Base-by-base conservation (phyloP, 2,113 vertebrate species). In the Nansenia antarctica region DNA sequence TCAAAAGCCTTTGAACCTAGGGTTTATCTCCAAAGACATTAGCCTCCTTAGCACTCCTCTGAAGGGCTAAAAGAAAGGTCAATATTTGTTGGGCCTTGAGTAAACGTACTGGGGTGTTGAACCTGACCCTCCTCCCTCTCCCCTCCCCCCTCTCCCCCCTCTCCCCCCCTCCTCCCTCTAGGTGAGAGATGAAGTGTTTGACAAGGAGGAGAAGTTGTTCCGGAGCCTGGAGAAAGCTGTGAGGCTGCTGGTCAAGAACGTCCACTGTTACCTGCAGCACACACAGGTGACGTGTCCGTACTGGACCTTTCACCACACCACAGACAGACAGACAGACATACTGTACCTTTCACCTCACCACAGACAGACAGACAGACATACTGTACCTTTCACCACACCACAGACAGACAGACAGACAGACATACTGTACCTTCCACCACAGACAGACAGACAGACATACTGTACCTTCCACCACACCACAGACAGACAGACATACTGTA, bases 171-270 rank as follows among this genome's bases (percentile, higher is more conserved):
- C 71, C 18, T 18, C 79, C 31, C 84, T 91, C 65, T 68, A 99
- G 97, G 96, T 98, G 65, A 98, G 94, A 92, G 98, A 99, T 75
- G 91, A 90, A 86, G 92, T 90, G 14, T 99, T 98, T 80, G 93
- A 98, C 37, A 92, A 85, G 73, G 95, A 98, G 84, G 97, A 98
- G 80, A 98, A 96, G 63, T 72, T 95, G 15, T 98, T 99, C 78
- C 91, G 95, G 70, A 91, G 87, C 76, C 88, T 99, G 78, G 98
- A 98, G 86, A 99, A 98, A 88, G 94, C 93, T 0, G 94, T 95
- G 65, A 94, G 93, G 81, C 86, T 84, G 26, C 92, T 95, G 14
- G 83, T 94, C 61, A 99, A 94, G 90, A 96, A 97, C 31, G 82
- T 95, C 68, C 91, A 92, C 0, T 88, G 86, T 67, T 96, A 91